Evolutionary conservation across 2,888 invertebrate genomes (phyloP), one percentile per base, ranked within the genome.

Genomic region (Camptogramma bilineatum): DNA sequence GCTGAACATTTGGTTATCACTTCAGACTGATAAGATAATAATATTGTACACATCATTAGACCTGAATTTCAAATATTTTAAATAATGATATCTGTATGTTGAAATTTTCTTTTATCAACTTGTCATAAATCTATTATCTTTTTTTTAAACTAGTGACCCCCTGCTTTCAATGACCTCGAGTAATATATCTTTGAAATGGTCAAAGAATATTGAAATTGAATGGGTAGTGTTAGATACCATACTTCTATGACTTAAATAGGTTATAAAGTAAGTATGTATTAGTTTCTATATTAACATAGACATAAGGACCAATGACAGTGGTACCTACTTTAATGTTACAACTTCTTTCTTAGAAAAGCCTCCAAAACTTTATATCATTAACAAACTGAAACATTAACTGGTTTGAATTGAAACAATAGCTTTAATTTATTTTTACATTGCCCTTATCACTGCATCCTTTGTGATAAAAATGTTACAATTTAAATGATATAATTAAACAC

Each of bases 1-100:
- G 60, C 64, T 63, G 63, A 64, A 70, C 61, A 68, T 74, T 74
- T 65, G 74, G 73, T 81, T 83, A 82, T 83, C 80, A 79, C 63
- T 65, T 69, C 46, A 53, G 53, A 54, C 34, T 54, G 52, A 70
- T 62, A 64, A 68, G 66, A 61, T 64, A 60, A 65, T 59, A 52
- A 51, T 64, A 54, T 48, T 53, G 28, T 62, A 57, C 51, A 64
- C 46, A 64, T 48, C 39, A 66, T 34, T 62, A 56, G 54, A 44
- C 57, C 39, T 55, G 56, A 56, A 64, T 10, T 44, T 64, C 42
- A 63, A 50, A 52, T 53, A 52, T 56, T 62, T 59, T 34, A 58
- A 55, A 56, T 42, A 57, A 53, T 55, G 16, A 8, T 44, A 39
- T 39, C 13, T 39, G 34, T 13, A 39, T 4, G 4, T 10, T 39